Evolutionary conservation across 2,888 invertebrate species (phyloP).

Genomic region (Gandaritis pyraliata): DNA sequence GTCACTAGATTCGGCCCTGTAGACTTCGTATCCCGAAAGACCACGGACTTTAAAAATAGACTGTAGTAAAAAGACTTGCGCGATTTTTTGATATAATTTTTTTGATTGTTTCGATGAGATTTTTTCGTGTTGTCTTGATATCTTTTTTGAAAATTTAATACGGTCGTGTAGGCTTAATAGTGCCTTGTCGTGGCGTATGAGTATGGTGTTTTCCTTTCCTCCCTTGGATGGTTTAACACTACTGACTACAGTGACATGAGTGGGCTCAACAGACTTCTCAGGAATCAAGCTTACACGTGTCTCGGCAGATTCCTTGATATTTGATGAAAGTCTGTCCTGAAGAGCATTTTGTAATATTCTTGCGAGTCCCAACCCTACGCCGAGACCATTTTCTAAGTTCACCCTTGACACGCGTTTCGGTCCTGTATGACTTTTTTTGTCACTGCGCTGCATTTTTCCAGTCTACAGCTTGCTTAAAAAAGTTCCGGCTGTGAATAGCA

Average conservation of each 20-base stretch:
- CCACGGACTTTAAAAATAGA: slow-evolving; percentile 74
- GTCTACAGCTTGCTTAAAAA: neutral
- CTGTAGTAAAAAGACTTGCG: slow-evolving; percentile 81
- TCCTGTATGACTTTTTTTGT: slow-evolving; percentile 20
- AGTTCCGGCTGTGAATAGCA: neutral
- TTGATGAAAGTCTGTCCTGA: neutral
- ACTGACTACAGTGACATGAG: neutral
- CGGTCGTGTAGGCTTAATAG: slow-evolving; percentile 66
- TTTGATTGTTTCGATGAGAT: slow-evolving; percentile 71
- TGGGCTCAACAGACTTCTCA: slow-evolving; percentile 5
- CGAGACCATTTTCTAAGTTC: slow-evolving; percentile 11
- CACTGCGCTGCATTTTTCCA: neutral
- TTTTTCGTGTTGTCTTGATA: slow-evolving; percentile 74
- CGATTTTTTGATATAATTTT: slow-evolving; percentile 78
- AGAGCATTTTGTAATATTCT: slow-evolving; percentile 13
- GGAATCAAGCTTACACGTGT: neutral
- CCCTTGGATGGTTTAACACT: slow-evolving; percentile 25
- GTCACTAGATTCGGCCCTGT: slow-evolving; percentile 36
- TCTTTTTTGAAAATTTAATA: slow-evolving; percentile 64
- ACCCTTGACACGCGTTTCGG: slow-evolving; percentile 41
- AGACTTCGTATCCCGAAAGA: slow-evolving; percentile 72
- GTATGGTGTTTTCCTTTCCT: slow-evolving; percentile 55
- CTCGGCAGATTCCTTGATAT: neutral
- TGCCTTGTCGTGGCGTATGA: slow-evolving; percentile 73
- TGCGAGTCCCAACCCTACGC: neutral